A percentile compares a stretch with the other conserved stretches of the same genome.
phyloP scores from a whole-genome alignment of 1,140 invertebrate species.

The Drosophila sechellia region DNA sequence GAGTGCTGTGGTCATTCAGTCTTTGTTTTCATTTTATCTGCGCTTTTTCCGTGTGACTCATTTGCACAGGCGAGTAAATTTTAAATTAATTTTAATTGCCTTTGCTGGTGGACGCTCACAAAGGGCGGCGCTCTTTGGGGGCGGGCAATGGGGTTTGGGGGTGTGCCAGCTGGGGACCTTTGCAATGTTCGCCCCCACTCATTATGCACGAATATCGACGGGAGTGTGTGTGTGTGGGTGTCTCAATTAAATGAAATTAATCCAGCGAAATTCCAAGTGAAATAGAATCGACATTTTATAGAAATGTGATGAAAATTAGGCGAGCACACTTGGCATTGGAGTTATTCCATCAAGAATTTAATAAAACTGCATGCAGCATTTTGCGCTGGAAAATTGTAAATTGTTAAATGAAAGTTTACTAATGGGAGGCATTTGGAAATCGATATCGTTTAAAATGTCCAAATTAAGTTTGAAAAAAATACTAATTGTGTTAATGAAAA shows the following conservation, averaged over 20 bases:
- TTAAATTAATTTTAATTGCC: constrained; percentile 81
- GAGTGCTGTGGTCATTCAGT: constrained; percentile 4
- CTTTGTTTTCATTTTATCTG: constrained; percentile 36
- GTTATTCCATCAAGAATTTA: constrained; percentile 34
- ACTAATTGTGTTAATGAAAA: neutral
- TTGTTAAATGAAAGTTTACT: neutral
- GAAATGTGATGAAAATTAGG: constrained; percentile 20
- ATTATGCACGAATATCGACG: constrained; percentile 36
- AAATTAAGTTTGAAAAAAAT: neutral
- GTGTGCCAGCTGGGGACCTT: constrained; percentile 18
- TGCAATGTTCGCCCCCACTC: constrained; percentile 48
- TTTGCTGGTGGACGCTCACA: constrained; percentile 38
- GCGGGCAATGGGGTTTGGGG: neutral
- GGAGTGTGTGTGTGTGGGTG: constrained; percentile 18
- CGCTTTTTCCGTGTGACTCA: constrained; percentile 46
- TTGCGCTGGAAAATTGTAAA: neutral
- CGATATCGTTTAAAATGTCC: neutral
- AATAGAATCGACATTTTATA: constrained; percentile 21
- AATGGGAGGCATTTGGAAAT: neutral
- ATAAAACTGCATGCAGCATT: constrained; percentile 13
- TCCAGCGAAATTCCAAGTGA: constrained; percentile 40
- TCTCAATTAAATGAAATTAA: constrained; percentile 51
- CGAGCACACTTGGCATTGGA: constrained; percentile 17
- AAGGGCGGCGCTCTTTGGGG: constrained; percentile 6
- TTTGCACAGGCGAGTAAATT: constrained; percentile 67